Base-by-base conservation (phyloP, 2,888 invertebrate genomes). In the Piscicola geometra region DNA sequence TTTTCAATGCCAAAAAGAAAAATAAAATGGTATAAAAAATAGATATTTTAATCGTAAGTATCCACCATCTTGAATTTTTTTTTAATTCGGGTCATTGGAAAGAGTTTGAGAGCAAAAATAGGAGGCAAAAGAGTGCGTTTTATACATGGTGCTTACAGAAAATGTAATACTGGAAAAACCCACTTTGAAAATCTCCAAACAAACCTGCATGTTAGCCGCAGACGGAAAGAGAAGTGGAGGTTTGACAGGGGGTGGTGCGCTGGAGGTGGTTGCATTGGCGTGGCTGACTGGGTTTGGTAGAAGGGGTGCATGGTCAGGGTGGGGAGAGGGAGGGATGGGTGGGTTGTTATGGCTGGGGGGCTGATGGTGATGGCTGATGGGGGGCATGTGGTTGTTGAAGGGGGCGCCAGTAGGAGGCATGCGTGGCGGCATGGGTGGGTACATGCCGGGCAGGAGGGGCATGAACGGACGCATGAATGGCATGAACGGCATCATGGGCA, bases 391-490 rank as follows among this genome's bases (percentile, higher is more conserved):
- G n/a, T 30, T 64, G 64, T n/a, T 33, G 67, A 15, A 1, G 30
- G 52, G 30, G 25, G 25, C 2, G 21, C 47, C 25, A 1, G 52
- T 50, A 33, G 47, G 33, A 28, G 36, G 32, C 21, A 25, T 28
- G 15, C 18, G 28, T 21, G 35, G 32, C 33, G 21, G 35, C 35
- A 64, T 64, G n/a, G 25, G 25, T 9, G 64, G 64, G 64, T 28
- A 30, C 18, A 32, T 25, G 18, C 30, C 30, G 5, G 67, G 67
- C 67, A 67, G 12, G 79, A 81, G 79, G 21, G 77, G 80, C 32
- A 77, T 72, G 77, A 79, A 77, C 67, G 75, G 72, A 50, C 76
- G 76, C 79, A 78, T 78, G 28, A 73, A 77, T 3, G 76, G 77
- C 36, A 78, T 77, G 41, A 50, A 50, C 33, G 72, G 72, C 52